phyloP scores from a whole-genome alignment of 2,888 invertebrate species.

The Dorcus hopei region DNA sequence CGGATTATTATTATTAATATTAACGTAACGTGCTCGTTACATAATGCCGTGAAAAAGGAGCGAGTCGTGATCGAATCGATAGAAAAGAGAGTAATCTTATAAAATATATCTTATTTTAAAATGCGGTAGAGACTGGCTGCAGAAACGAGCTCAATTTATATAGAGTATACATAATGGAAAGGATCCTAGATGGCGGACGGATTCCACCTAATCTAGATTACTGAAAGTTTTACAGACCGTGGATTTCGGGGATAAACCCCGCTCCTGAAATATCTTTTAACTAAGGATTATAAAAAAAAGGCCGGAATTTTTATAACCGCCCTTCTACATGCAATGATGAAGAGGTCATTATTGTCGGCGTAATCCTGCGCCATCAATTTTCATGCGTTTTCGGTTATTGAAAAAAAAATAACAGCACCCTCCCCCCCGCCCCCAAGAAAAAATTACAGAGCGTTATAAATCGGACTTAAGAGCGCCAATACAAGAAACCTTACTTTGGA shows the following conservation, averaged over 20 bases:
- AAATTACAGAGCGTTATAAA: too few relatives aligned
- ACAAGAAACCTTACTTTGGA: too few relatives aligned
- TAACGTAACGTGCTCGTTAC: too few relatives aligned
- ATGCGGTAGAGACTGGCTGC: slow-evolving; percentile 35
- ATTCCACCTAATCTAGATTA: slow-evolving; percentile 42
- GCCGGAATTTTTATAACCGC: background rate
- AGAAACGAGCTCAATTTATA: slow-evolving; percentile 42
- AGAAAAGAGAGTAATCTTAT: slow-evolving; percentile 16
- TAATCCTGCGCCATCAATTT: too few relatives aligned
- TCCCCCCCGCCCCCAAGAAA: too few relatives aligned
- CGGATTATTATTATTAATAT: too few relatives aligned
- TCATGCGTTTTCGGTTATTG: too few relatives aligned
- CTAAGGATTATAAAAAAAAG: slow-evolving; percentile 27
- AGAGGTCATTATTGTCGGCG: too few relatives aligned
- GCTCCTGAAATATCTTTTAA: slow-evolving; percentile 32
- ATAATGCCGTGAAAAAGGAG: too few relatives aligned
- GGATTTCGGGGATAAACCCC: slow-evolving; percentile 37
- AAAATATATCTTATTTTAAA: slow-evolving; percentile 31
- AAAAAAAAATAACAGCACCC: too few relatives aligned
- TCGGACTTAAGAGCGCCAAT: too few relatives aligned
- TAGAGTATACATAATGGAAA: slow-evolving; percentile 41
- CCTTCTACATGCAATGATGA: too few relatives aligned
- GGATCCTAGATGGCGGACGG: slow-evolving; percentile 38
- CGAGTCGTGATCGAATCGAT: slow-evolving; percentile 15
- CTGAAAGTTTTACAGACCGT: slow-evolving; percentile 39